Percentiles rank a stretch among this genome's conserved stretches.
These are phyloP conservation scores for Numenius arquata DNA, from an alignment of 2,113 vertebrate species.

Conservation along the genomic window DNA sequence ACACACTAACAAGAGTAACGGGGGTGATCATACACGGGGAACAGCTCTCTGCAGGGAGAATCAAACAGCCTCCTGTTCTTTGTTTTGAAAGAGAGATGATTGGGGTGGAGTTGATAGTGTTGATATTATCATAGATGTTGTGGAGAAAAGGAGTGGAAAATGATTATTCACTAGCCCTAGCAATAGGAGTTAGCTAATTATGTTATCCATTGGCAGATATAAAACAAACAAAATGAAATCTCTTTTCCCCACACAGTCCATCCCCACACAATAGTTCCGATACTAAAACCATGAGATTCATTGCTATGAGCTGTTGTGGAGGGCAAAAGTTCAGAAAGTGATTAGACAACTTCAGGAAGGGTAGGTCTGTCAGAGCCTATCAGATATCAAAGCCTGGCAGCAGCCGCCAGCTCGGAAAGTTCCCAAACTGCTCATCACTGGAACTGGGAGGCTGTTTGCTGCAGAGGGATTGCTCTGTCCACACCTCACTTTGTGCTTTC, in stretches of 20 bases:
- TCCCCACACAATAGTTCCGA: not conserved
- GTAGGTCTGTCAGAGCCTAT: not conserved
- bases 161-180: not conserved
- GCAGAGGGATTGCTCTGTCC: not conserved
- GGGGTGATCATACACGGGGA: not conserved
- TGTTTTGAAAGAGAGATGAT: not conserved
- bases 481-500: not conserved
- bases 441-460: not conserved
- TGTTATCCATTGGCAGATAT: not conserved
- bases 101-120: not conserved
- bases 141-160: conserved; percentile 6
- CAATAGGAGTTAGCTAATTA: not conserved
- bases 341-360: not conserved
- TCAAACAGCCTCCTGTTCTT: not conserved
- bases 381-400: not conserved
- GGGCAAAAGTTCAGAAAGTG: conserved; percentile 23
- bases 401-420: not conserved
- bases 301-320: not conserved
- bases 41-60: not conserved
- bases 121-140: not conserved
- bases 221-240: not conserved
- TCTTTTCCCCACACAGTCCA: not conserved
- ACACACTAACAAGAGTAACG: not conserved
- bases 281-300: not conserved
- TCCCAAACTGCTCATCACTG: not conserved